Conservation (phyloP, 2,888 invertebrate genomes). For the Pseudococcus viburni region DNA sequence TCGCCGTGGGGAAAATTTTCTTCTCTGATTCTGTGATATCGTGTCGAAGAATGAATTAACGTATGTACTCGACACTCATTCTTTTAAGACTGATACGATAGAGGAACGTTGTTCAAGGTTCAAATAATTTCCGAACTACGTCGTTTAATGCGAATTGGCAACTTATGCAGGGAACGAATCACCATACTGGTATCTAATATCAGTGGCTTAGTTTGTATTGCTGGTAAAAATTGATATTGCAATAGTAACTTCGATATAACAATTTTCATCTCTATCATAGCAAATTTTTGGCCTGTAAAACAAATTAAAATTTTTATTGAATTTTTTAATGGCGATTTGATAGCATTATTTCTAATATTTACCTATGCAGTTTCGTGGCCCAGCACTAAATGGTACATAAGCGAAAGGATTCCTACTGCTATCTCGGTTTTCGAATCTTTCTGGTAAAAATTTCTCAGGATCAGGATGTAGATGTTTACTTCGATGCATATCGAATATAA, state of each 20-base stretch:
- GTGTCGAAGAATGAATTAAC: too few relatives aligned
- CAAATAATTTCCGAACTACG: constrained; percentile 12
- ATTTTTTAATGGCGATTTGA: not conserved
- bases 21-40: too few relatives aligned
- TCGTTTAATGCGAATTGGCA: constrained; percentile 15
- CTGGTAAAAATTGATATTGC: constrained; percentile 57
- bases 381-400: constrained; percentile 67
- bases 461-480: constrained; percentile 57
- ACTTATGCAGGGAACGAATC: not conserved
- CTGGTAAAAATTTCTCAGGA: constrained; percentile 64
- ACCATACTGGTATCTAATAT: constrained; percentile 55
- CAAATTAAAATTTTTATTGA: not conserved
- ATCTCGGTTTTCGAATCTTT: constrained; percentile 65
- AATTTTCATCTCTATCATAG: constrained; percentile 67
- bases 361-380: constrained; percentile 67
- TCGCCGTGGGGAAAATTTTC: too few relatives aligned
- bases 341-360: not conserved
- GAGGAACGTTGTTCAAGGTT: not conserved
- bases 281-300: constrained; percentile 67
- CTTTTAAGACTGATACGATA: too few relatives aligned
- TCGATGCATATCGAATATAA: constrained; percentile 61
- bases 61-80: too few relatives aligned
- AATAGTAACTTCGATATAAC: constrained; percentile 61
- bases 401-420: constrained; percentile 57
- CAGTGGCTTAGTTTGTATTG: not conserved